Conservation (phyloP, 2,113 vertebrate genomes). For the Aspiorhynchus laticeps region DNA sequence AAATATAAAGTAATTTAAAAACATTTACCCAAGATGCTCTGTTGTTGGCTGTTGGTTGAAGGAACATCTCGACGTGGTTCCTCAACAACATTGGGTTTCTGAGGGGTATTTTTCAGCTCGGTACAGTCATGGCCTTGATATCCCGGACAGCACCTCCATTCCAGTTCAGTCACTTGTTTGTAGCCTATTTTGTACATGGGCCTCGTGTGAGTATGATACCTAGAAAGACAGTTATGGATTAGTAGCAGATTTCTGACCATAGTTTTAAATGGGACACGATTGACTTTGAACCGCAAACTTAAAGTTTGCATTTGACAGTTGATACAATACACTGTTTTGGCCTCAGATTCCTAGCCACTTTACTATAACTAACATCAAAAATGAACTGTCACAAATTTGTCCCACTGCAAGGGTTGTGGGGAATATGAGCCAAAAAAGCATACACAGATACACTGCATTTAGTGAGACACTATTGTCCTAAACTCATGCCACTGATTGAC, state of each 20-base stretch:
- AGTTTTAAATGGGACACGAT: background rate
- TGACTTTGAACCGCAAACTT: background rate
- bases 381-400: background rate
- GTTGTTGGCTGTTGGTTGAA: conserved; percentile 48
- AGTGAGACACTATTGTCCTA: background rate
- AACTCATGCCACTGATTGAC: background rate
- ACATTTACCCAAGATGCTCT: conserved; percentile 61
- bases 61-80: conserved; percentile 44
- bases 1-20: background rate
- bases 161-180: conserved; percentile 91
- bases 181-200: conserved; percentile 86
- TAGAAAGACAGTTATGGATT: conserved; percentile 62
- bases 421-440: background rate
- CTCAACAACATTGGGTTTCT: conserved; percentile 57
- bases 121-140: conserved; percentile 88
- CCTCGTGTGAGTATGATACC: conserved; percentile 86
- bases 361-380: background rate
- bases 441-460: background rate
- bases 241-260: too few species aligned
- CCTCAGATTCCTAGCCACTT: background rate
- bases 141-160: conserved; percentile 94
- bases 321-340: background rate
- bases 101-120: conserved; percentile 81
- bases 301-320: background rate
- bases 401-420: background rate